Percentiles rank a stretch among this genome's conserved stretches.
Conservation (phyloP, 2,888 invertebrate genomes). For the Aquatica leii region DNA sequence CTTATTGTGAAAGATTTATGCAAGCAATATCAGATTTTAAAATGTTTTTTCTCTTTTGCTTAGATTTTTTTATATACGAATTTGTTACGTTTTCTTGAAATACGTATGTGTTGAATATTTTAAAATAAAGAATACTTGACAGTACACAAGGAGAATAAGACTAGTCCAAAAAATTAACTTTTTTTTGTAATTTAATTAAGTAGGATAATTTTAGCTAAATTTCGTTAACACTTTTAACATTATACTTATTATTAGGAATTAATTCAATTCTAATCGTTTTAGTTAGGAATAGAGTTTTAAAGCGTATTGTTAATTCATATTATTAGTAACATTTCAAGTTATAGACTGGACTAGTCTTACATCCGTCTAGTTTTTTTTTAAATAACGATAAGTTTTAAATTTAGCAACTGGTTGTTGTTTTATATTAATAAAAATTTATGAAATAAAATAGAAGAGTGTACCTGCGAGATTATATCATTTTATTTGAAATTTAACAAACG, state of each 20-base stretch:
- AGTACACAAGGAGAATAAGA: conserved; percentile 1
- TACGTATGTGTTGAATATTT: conserved; percentile 15
- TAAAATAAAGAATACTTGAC: conserved; percentile 16
- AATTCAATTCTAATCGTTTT: background rate
- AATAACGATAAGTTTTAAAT: background rate
- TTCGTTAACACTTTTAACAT: no score
- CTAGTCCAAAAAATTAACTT: background rate
- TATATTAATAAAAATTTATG: conserved; percentile 6
- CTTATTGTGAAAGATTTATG: conserved; percentile 56
- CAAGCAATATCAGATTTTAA: conserved; percentile 56
- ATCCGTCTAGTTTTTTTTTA: background rate
- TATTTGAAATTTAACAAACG: conserved; percentile 10
- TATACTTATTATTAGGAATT: no score
- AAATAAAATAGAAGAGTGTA: conserved; percentile 1
- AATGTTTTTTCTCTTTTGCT: conserved; percentile 46
- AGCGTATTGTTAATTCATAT: background rate
- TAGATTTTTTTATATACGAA: conserved; percentile 22
- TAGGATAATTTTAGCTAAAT: background rate
- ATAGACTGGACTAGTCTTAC: background rate
- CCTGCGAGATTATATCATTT: conserved; percentile 10
- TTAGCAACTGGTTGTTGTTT: background rate
- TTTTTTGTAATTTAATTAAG: conserved; percentile 12
- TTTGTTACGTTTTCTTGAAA: conserved; percentile 28
- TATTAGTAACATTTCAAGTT: conserved; percentile 2
- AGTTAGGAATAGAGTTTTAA: conserved; percentile 1